Percentiles rank a stretch among this genome's conserved stretches.
phyloP scores from a whole-genome alignment of 2,888 invertebrate genomes.

The Catonia carolina region DNA sequence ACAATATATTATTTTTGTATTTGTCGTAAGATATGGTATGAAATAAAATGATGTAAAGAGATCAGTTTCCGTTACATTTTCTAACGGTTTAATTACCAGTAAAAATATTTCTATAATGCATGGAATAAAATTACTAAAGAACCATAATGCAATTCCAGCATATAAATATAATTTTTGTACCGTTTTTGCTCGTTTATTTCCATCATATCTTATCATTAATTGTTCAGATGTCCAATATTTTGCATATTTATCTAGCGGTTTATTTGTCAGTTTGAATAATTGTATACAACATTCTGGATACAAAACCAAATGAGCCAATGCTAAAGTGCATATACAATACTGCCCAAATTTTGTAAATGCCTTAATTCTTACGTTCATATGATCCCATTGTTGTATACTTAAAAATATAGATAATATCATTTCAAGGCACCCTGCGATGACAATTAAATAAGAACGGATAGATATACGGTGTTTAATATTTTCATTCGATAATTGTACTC shows the following conservation, averaged over 20 bases:
- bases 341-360: conserved; percentile 2
- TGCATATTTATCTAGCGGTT: not conserved
- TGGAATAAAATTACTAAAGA: conserved; percentile 4
- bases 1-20: not conserved
- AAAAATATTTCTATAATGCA: not conserved
- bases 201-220: not conserved
- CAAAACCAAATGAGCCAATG: not conserved
- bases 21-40: not conserved
- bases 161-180: not conserved
- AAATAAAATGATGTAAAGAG: not conserved
- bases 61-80: not conserved
- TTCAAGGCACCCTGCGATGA: too few species aligned
- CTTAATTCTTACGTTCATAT: not conserved
- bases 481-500: too few species aligned
- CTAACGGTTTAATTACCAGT: not conserved
- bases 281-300: not conserved
- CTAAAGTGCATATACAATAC: conserved; percentile 4
- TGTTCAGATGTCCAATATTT: too few species aligned
- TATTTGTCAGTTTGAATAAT: not conserved
- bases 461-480: too few species aligned
- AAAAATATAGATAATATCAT: too few species aligned
- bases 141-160: conserved; percentile 1
- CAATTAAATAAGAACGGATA: too few species aligned
- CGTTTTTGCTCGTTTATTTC: not conserved
- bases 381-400: not conserved